phyloP scores from a whole-genome alignment of 2,797 vertebrate genomes.

The Pelochelys cantorii region DNA sequence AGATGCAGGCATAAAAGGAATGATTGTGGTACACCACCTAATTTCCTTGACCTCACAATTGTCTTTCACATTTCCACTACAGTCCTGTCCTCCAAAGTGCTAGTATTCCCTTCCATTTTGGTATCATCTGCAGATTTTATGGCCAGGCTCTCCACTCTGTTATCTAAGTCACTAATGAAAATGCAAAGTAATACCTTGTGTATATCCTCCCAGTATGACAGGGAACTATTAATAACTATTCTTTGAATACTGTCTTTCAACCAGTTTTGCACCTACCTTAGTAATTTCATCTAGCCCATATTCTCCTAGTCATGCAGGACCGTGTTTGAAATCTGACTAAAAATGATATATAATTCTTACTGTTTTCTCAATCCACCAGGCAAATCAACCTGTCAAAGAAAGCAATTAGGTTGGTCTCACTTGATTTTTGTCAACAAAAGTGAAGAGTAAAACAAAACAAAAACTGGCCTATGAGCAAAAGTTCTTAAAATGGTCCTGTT shows the following conservation, averaged over 20 bases:
- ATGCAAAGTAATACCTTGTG: neutral
- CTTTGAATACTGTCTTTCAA: neutral
- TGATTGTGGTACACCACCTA: no score
- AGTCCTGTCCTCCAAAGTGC: neutral
- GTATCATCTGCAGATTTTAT: neutral
- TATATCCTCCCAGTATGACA: no score
- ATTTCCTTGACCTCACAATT: no score
- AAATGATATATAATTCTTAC: neutral
- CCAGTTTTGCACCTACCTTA: neutral
- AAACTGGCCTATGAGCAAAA: neutral
- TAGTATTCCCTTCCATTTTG: neutral
- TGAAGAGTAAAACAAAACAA: neutral
- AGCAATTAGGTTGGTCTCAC: neutral
- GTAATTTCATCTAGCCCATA: neutral
- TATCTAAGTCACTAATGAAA: neutral
- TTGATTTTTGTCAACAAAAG: neutral
- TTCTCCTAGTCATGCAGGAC: neutral
- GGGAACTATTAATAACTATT: neutral
- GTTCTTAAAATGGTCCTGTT: neutral
- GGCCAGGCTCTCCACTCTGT: neutral
- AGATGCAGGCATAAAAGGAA: no score
- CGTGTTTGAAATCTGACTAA: neutral
- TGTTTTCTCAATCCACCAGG: neutral
- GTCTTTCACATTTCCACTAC: no score
- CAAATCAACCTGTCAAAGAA: neutral